phyloP scores from a whole-genome alignment of 2,888 invertebrate genomes.

The Trachelus tabidus region DNA sequence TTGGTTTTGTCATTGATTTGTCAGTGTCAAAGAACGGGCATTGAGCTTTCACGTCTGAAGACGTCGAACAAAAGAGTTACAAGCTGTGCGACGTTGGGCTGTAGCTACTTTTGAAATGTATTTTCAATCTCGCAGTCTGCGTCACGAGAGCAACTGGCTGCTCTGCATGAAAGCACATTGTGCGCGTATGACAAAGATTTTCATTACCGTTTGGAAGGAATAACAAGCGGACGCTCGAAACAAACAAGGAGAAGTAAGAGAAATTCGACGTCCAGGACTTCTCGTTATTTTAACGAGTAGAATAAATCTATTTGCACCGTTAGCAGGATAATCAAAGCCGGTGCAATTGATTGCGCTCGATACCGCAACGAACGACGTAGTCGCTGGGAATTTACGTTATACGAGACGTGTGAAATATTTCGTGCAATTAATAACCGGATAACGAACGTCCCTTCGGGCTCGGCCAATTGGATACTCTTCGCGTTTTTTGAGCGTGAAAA shows the following conservation, averaged over 20 bases:
- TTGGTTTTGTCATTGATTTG: background rate
- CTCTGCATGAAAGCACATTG: background rate
- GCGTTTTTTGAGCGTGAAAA: background rate
- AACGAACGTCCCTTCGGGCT: slow-evolving; percentile 28
- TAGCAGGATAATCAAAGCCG: background rate
- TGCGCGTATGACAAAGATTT: background rate
- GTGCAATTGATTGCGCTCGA: background rate
- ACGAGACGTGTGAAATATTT: background rate
- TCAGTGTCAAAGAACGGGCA: too few species aligned
- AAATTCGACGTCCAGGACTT: background rate
- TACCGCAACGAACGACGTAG: background rate
- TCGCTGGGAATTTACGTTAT: background rate
- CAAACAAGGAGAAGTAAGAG: background rate
- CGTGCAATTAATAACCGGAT: slow-evolving; percentile 40
- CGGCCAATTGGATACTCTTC: background rate
- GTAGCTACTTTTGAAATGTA: background rate
- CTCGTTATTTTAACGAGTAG: background rate
- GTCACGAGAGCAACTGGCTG: background rate
- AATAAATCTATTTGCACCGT: background rate
- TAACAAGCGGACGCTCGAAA: background rate
- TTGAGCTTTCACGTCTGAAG: too few species aligned
- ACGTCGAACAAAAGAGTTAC: background rate
- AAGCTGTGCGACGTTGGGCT: too few species aligned
- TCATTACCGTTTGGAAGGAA: background rate
- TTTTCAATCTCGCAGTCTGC: background rate